Evolutionary conservation across 2,113 vertebrate genomes (phyloP), one percentile per base, ranked within the genome.

Genomic region (Clarias magur): DNA sequence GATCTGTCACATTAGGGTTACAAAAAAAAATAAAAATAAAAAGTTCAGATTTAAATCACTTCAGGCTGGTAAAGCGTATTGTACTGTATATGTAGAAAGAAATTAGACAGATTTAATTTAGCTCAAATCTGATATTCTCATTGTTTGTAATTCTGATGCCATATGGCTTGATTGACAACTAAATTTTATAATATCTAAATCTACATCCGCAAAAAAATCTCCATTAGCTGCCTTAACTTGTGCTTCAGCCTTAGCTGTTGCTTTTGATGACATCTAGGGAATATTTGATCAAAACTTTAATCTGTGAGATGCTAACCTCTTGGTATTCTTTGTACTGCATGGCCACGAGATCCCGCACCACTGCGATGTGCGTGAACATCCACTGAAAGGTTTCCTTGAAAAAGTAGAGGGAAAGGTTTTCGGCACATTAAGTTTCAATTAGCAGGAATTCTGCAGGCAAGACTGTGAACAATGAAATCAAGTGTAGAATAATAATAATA

Each of bases 351-450:
- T 99, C 98, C 56, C 97, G 95, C 27, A 99, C 98, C 42, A 99
- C 98, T 4, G 98, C 98, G 0, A 99, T 98, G 89, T 99, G 98
- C 15, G 98, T 99, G 67, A 99, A 99, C 97, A 99, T 99, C 98
- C 98, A 99, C 93, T 99, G 98, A 89, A 98, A 99, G 15, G 98
- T 98, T 91, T 99, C 98, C 98, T 99, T 56, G 48, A 0, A 15
- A 6, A 60, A 6, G 16, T 16, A 59, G 13, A 67, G 62, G 0
- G 65, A 65, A 27, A n/a, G 10, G 0, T 38, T 57, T 23, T 19
- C 13, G 7, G 34, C 12, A 56, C 3, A 78, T 85, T 67, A 15
- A 48, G 1, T 60, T 15, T 30, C 19, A 76, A 21, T 60, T 34
- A 67, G 68, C 30, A 73, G 21, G 12, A 48, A 56, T 48, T 85